Evolutionary conservation across 2,113 vertebrate species (phyloP), one percentile per base, ranked within the genome.

Genomic region (Ceyx cyanopectus): DNA sequence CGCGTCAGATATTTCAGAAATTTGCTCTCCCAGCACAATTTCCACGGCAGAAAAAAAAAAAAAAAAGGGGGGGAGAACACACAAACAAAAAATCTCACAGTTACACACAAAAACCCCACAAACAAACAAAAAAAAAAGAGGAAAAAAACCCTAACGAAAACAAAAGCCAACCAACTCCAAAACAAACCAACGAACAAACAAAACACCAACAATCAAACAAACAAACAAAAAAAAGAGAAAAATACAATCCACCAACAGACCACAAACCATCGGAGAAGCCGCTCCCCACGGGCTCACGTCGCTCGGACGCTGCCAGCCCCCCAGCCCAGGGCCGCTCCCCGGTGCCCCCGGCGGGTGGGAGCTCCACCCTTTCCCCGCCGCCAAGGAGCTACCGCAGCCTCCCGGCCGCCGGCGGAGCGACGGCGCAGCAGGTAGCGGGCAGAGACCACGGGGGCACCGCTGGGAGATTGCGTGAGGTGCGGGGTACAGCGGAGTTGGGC

Each of bases 11-110:
- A 96, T 95, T 95, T 86, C 72, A 94, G 83, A 89, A 95, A 94
- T 96, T 75, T 94, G 81, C 82, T 66, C 72, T 93, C 85, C 85
- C 73, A 93, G 76, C 92, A 95, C 58, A 92, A 95, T 82, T 92
- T 73, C 58, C 32, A 19, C 78, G 10, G 75, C 65, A 62, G 37
- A 37, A 37, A 37, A 37, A 37, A 37, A 37, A 37, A 37, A n/a
- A 37, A 37, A 37, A 37, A 37, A 37, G 54, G 16, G 20, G 2
- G 9, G 4, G 2, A 4, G 8, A 22, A 7, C 9, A 19, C 24
- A 68, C n/a, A 24, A 24, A 10, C 14, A 15, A 27, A 9, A 9
- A 14, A 37, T 4, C 37, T 10, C 37, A 37, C 37, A 37, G 37
- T 4, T 37, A 37, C 37, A 37, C 37, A 37, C 37, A 37, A 20